These are phyloP conservation scores for Phasianus colchicus DNA, from an alignment of 2,113 vertebrate species.

Conservation along the genomic window DNA sequence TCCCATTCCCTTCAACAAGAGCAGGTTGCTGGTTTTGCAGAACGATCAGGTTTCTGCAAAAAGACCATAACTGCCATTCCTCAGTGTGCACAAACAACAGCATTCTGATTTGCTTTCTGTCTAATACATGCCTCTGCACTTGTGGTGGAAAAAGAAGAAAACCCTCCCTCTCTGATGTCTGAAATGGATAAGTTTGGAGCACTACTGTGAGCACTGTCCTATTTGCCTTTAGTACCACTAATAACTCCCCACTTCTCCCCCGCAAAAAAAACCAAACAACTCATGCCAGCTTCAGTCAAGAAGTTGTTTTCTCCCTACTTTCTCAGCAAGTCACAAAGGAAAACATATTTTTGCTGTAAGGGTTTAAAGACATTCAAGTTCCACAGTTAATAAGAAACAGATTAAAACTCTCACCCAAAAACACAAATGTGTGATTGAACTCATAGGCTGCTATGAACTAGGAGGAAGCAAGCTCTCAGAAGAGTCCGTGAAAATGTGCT, in stretches of 20 bases:
- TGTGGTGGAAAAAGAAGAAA: neutral
- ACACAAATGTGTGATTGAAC: neutral
- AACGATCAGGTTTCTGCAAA: neutral
- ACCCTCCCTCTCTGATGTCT: fast-evolving
- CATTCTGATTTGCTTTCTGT: neutral
- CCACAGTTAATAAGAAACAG: neutral
- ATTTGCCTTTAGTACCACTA: neutral
- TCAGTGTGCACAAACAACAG: neutral
- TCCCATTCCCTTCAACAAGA: neutral
- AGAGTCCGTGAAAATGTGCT: neutral
- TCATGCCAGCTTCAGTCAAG: neutral
- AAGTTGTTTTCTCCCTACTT: neutral
- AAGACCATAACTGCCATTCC: fast-evolving
- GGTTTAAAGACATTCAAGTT: neutral
- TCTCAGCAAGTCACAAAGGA: neutral
- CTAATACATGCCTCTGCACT: fast-evolving
- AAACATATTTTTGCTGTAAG: neutral
- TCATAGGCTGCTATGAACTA: neutral
- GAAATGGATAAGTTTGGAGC: neutral
- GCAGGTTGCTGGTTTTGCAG: too few relatives aligned
- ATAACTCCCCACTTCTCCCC: too few relatives aligned
- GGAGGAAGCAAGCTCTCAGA: neutral
- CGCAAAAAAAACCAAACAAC: neutral
- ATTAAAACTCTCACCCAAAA: neutral
- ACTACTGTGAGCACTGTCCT: neutral